A percentile compares a stretch with the other conserved stretches of the same genome.
Conservation (phyloP, 2,888 invertebrate species). For the Invenusta paracnida region DNA sequence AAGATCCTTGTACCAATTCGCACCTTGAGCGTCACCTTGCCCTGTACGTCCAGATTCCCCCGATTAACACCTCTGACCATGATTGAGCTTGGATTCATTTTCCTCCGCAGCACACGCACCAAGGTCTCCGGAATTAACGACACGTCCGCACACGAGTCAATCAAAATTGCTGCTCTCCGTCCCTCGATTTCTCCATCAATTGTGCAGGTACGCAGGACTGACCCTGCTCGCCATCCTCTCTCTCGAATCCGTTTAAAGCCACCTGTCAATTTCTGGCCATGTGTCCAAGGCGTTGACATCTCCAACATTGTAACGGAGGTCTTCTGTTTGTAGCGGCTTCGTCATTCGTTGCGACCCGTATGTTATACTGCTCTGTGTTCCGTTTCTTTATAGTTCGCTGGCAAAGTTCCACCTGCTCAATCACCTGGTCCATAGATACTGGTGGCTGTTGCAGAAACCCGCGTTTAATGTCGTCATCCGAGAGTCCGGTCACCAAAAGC, state of each 20-base stretch:
- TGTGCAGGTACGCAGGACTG: not conserved
- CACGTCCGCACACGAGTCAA: not conserved
- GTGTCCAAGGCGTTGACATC: not conserved
- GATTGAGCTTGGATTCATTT: not conserved
- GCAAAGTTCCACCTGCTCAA: no score
- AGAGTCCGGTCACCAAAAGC: not conserved
- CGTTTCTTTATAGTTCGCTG: no score
- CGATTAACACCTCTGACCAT: not conserved
- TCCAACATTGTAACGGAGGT: not conserved
- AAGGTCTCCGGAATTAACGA: not conserved
- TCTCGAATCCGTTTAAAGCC: not conserved
- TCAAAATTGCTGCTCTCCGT: not conserved
- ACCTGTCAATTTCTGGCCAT: not conserved
- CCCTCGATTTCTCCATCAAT: not conserved
- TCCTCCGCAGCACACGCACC: not conserved
- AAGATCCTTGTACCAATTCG: not conserved
- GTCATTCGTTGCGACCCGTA: no score
- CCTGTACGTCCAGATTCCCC: not conserved
- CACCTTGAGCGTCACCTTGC: not conserved
- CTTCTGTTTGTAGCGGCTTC: no score
- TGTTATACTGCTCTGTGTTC: no score
- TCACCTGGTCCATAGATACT: not conserved
- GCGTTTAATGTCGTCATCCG: not conserved
- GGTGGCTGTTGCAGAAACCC: not conserved
- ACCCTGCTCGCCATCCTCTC: not conserved